Conservation (phyloP, 2,888 invertebrate species). For the Plusia festucae region DNA sequence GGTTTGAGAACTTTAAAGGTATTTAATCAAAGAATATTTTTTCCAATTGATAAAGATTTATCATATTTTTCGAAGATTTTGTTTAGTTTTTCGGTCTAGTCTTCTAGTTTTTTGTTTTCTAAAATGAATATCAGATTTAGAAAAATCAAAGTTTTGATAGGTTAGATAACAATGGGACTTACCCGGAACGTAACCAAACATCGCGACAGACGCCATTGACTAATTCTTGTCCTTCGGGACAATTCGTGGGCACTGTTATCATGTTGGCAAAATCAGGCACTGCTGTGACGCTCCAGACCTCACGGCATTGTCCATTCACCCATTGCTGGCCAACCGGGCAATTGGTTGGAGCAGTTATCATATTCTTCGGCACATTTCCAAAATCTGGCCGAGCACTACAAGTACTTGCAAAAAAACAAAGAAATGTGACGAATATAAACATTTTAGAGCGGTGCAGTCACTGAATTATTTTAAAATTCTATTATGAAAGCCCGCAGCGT, state of each 20-base stretch:
- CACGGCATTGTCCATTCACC: slow-evolving; percentile 54
- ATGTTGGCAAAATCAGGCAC: slow-evolving; percentile 35
- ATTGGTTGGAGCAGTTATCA: slow-evolving; percentile 46
- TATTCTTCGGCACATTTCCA: slow-evolving; percentile 41
- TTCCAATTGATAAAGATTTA: too few species aligned
- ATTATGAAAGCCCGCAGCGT: slow-evolving; percentile 26
- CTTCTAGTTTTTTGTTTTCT: too few species aligned
- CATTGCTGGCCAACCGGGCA: slow-evolving; percentile 47
- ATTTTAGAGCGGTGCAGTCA: slow-evolving; percentile 31
- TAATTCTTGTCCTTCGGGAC: slow-evolving; percentile 56
- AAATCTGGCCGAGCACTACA: slow-evolving; percentile 48
- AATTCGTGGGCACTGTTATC: slow-evolving; percentile 62
- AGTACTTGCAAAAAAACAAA: slow-evolving; percentile 41
- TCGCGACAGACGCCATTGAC: slow-evolving; percentile 58
- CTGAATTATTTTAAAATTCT: slow-evolving; percentile 32
- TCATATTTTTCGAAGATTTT: too few species aligned
- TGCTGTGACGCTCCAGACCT: slow-evolving; percentile 45
- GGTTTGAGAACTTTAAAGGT: too few species aligned
- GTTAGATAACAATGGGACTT: background rate
- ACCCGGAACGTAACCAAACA: background rate
- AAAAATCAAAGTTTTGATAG: too few species aligned
- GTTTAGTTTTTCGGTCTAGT: too few species aligned
- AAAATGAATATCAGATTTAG: too few species aligned
- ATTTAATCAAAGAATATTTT: too few species aligned
- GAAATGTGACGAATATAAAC: slow-evolving; percentile 40